Conservation (phyloP, 1,140 invertebrate species). For the Drosophila albomicans region DNA sequence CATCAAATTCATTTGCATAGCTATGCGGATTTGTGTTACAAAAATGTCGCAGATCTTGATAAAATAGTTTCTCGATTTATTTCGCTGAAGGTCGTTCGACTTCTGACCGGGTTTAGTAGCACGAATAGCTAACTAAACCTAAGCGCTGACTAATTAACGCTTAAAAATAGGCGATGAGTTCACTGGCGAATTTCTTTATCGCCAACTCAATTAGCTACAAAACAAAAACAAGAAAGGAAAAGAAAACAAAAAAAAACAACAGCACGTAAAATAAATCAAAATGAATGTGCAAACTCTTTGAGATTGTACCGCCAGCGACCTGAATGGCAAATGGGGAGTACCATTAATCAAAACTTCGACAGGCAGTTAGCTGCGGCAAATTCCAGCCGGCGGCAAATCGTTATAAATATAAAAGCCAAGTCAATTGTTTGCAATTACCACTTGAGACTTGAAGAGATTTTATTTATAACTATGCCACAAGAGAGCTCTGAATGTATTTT, state of each 20-base stretch:
- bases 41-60: slow-evolving; percentile 58
- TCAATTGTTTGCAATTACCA: slow-evolving; percentile 42
- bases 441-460: slow-evolving; percentile 26
- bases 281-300: slow-evolving; percentile 52
- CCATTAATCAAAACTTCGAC: slow-evolving; percentile 72
- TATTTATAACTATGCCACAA: slow-evolving; percentile 40
- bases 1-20: slow-evolving; percentile 70
- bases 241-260: background rate
- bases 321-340: slow-evolving; percentile 57
- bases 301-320: slow-evolving; percentile 38
- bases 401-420: slow-evolving; percentile 55
- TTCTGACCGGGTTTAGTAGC: slow-evolving; percentile 48
- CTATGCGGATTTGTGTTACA: slow-evolving; percentile 80
- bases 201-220: slow-evolving; percentile 21
- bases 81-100: slow-evolving; percentile 70
- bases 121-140: slow-evolving; percentile 1
- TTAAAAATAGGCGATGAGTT: slow-evolving; percentile 82
- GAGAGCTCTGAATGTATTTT: slow-evolving; percentile 29
- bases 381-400: slow-evolving; percentile 41
- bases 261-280: slow-evolving; percentile 19
- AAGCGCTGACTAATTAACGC: slow-evolving; percentile 45
- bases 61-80: slow-evolving; percentile 35
- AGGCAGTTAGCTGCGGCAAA: slow-evolving; percentile 11
- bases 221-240: slow-evolving; percentile 1
- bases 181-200: slow-evolving; percentile 50